Evolutionary conservation across 2,113 vertebrate genomes (phyloP), one percentile per base, ranked within the genome.

Genomic region (Condylura cristata): DNA sequence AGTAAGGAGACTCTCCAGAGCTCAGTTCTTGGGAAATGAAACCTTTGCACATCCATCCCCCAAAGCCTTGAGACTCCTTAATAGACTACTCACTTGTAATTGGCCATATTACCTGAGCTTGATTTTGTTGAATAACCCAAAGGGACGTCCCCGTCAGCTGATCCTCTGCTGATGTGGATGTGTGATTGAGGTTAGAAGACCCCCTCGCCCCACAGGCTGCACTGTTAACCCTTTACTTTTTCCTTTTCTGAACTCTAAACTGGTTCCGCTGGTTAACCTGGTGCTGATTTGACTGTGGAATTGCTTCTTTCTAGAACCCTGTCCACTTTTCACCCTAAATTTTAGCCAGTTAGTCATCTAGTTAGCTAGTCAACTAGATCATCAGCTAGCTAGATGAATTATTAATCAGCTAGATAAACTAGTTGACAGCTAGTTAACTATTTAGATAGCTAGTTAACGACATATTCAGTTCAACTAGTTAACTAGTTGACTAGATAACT

Each of bases 11-110:
- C 0, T 37, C 32, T 24, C 37, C 80, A 72, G 56, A 53, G 66
- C 22, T 46, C 8, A 9, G 46, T 60, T 46, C 39, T 66, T 8
- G n/a, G 60, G 53, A 44, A 74, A 80, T 26, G 56, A 48, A 68
- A 70, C 9, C 56, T 93, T 87, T 60, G 46, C 46, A 26, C 89
- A 48, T 68, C 71, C 20, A 66, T n/a, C 26, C 8, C 17, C 24
- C 37, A 11, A 56, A 48, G 41, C 79, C 20, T 1, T 20, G 39
- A 86, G 81, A n/a, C 48, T 75, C 72, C 58, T 37, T 83, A 34
- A 46, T 26, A 12, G 12, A 51, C 41, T 22, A 8, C n/a, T 26
- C 34, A 2, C 10, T 37, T 1, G 0, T 13, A 48, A 2, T 6
- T 34, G 53, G 48, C n/a, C 22, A 0, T 3, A 5, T 78, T 60